Evolutionary conservation across 1,140 invertebrate genomes (phyloP), one percentile per base, ranked within the genome.

Genomic region (Danaus plexippus): DNA sequence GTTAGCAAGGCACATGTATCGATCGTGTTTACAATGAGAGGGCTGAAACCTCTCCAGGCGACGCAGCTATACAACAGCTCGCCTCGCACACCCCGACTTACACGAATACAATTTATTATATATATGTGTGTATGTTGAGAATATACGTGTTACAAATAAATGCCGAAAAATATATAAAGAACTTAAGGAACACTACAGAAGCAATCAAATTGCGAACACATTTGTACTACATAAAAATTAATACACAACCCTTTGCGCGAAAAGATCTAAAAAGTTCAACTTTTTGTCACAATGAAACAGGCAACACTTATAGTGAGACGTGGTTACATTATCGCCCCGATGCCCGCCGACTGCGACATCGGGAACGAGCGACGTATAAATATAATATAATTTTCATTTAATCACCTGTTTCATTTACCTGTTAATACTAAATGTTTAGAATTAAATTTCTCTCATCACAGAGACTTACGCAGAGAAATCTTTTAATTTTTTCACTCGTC

Each of bases 211-310:
- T 87, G 83, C 83, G 77, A 85, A 87, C 80, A 85, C 80, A 85
- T 87, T 87, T 87, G 84, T 87, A 87, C 84, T 87, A 87, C 81
- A 75, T 82, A 87, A 87, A 86, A 80, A 84, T 84, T 84, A 85
- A 87, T 87, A 87, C 84, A 87, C 84, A 87, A 87, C 84, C 84
- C 68, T 86, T 87, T 87, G 84, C 84, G 81, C 81, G 81, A 81
- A 87, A 66, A 82, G 83, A 73, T 85, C 78, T 86, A 78, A 86
- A 82, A 82, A 80, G 80, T 84, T 85, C 76, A 81, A 86, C 79
- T 86, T 84, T 73, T 81, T 78, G 71, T 82, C 75, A 73, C 69
- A 71, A 69, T 73, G 74, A 77, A 80, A 83, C 74, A 73, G 66
- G 73, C 64, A 66, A 69, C 66, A 63, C 62, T 61, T 64, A 56